Evolutionary conservation across 2,888 invertebrate species (phyloP).

Genomic region (Spisula subtruncata): DNA sequence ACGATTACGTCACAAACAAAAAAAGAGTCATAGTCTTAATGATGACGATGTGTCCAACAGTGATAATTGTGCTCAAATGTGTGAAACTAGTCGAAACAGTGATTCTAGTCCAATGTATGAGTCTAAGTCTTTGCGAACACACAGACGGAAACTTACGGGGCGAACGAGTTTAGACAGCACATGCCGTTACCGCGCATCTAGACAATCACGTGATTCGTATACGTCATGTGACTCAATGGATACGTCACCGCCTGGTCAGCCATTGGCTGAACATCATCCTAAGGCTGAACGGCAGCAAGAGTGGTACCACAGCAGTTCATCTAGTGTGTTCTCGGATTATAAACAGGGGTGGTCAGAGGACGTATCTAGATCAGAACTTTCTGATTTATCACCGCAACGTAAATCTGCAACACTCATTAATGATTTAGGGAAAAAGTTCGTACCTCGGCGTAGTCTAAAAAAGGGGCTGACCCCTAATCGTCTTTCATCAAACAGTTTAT

Average conservation of each 20-base stretch:
- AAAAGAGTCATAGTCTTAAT: not conserved
- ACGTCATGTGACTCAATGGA: constrained; percentile 53
- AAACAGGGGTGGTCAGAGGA: constrained; percentile 1
- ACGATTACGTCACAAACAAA: not conserved
- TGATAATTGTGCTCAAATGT: not conserved
- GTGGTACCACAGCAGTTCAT: constrained; percentile 75
- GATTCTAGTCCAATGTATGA: constrained; percentile 9
- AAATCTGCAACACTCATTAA: constrained; percentile 2
- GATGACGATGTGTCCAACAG: not conserved
- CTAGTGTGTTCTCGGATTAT: constrained; percentile 75
- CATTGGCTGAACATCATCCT: not conserved
- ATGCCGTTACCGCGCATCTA: not conserved
- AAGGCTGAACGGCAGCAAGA: constrained; percentile 64
- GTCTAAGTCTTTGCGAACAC: not conserved
- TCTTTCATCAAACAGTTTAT: constrained; percentile 61
- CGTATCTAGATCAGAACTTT: constrained; percentile 15
- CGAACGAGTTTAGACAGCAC: not conserved
- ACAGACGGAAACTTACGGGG: not conserved
- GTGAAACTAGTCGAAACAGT: not conserved
- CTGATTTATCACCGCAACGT: constrained; percentile 31
- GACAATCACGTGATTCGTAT: constrained; percentile 39
- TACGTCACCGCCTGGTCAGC: constrained; percentile 20
- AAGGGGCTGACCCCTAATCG: constrained; percentile 41
- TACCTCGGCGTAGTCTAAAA: constrained; percentile 31
- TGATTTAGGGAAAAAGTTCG: constrained; percentile 19